A percentile compares a stretch with the other conserved stretches of the same genome.
Conservation (phyloP, 2,113 vertebrate species). For the Propithecus coquereli region DNA sequence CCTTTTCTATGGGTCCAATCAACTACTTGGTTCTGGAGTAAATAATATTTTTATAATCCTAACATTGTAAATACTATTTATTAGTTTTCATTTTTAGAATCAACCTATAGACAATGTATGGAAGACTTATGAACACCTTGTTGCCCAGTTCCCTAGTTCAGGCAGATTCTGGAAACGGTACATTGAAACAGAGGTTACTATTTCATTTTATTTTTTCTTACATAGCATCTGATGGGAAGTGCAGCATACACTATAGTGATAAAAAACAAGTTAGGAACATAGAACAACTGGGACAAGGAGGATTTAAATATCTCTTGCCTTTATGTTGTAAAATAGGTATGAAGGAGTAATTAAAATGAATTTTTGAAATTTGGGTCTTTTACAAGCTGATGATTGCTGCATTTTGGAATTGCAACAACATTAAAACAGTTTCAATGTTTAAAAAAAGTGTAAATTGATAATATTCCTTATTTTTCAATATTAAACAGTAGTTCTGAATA, state of each 20-base stretch:
- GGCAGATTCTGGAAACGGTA: conserved; percentile 99
- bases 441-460: not conserved
- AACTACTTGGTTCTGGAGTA: conserved; percentile 85
- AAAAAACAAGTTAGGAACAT: conserved; percentile 78
- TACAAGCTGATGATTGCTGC: conserved; percentile 96
- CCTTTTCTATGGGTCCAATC: conserved; percentile 91
- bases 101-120: conserved; percentile 99
- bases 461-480: not conserved
- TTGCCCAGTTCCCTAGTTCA: conserved; percentile 99
- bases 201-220: conserved; percentile 86
- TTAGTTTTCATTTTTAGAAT: conserved; percentile 97
- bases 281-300: conserved; percentile 74
- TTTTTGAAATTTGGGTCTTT: conserved; percentile 88
- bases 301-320: conserved; percentile 81
- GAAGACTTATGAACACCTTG: conserved; percentile 99
- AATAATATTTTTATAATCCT: conserved; percentile 82
- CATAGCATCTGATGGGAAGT: conserved; percentile 82
- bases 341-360: conserved; percentile 85
- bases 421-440: conserved; percentile 99
- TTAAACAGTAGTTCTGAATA: not conserved
- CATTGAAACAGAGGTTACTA: conserved; percentile 99
- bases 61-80: conserved; percentile 90
- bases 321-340: conserved; percentile 87
- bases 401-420: conserved; percentile 99
- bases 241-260: conserved; percentile 86